A percentile compares a stretch with the other conserved stretches of the same genome.
phyloP scores from a whole-genome alignment of 2,113 vertebrate species.

The Lampris incognitus region DNA sequence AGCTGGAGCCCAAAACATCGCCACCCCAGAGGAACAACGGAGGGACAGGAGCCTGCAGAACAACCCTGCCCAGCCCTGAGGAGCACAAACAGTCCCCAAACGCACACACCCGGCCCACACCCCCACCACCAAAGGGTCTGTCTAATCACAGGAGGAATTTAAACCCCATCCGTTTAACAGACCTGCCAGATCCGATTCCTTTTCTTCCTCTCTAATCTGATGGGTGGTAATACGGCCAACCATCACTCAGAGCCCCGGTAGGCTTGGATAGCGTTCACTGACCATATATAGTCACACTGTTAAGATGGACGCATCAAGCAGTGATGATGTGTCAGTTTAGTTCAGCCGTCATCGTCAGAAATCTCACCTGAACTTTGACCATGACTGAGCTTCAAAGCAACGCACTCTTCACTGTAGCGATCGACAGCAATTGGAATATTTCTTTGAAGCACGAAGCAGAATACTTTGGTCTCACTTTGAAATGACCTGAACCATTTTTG shows the following conservation, averaged over 20 bases:
- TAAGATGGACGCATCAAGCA: neutral
- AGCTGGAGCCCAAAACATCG: too few relatives aligned
- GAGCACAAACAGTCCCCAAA: too few relatives aligned
- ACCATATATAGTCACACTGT: conserved; percentile 27
- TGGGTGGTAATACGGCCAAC: conserved; percentile 24
- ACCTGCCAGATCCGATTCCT: conserved; percentile 32
- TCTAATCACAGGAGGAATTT: conserved; percentile 38
- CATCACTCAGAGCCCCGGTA: conserved; percentile 15
- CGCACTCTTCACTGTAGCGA: too few relatives aligned
- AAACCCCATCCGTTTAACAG: conserved; percentile 23
- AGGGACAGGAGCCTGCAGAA: too few relatives aligned
- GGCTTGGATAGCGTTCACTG: conserved; percentile 1
- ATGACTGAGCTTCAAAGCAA: too few relatives aligned
- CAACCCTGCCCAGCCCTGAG: too few relatives aligned
- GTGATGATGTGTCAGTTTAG: neutral
- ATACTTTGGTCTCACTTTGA: too few relatives aligned
- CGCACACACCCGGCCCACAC: too few relatives aligned
- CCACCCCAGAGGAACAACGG: too few relatives aligned
- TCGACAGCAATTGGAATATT: too few relatives aligned
- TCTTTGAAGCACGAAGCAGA: too few relatives aligned
- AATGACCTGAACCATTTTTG: too few relatives aligned
- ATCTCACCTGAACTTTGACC: neutral
- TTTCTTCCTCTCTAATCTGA: conserved; percentile 43
- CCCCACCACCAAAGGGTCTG: neutral
- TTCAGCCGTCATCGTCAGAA: neutral